These are phyloP conservation scores for Coenobita brevimanus DNA, from an alignment of 1,140 invertebrate species.

Conservation along the genomic window DNA sequence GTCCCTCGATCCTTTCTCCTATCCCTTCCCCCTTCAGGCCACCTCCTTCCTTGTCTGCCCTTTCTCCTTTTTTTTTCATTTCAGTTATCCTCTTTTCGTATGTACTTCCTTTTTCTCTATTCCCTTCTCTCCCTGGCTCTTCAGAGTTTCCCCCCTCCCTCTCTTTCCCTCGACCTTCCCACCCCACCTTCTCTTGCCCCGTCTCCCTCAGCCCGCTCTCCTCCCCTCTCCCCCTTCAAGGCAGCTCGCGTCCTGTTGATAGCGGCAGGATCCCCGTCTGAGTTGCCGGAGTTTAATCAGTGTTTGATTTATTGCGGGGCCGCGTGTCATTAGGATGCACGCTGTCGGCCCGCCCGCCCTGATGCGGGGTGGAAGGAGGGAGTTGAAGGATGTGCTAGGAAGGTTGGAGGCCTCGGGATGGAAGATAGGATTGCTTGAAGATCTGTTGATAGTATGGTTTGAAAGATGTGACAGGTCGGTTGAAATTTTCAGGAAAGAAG, in stretches of 20 bases:
- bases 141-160: background rate
- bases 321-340: constrained; percentile 51
- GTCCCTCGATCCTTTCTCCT: background rate
- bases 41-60: background rate
- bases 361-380: too few relatives aligned
- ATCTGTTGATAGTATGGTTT: too few relatives aligned
- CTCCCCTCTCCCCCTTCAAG: background rate
- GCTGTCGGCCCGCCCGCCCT: too few relatives aligned
- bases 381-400: too few relatives aligned
- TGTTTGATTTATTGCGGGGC: constrained; percentile 55
- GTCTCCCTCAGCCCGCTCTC: background rate
- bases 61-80: background rate
- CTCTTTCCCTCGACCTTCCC: background rate
- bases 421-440: too few relatives aligned
- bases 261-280: background rate
- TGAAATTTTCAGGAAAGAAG: too few relatives aligned
- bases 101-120: background rate
- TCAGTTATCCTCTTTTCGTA: background rate
- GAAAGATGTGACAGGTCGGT: too few relatives aligned
- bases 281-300: constrained; percentile 54
- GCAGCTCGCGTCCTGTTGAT: constrained; percentile 4
- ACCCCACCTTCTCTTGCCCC: background rate
- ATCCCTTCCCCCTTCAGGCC: background rate
- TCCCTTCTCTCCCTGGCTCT: too few relatives aligned
- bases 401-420: too few relatives aligned